Evolutionary conservation across 2,113 vertebrate species (phyloP), one percentile per base, ranked within the genome.

Genomic region (Ursus arctos): DNA sequence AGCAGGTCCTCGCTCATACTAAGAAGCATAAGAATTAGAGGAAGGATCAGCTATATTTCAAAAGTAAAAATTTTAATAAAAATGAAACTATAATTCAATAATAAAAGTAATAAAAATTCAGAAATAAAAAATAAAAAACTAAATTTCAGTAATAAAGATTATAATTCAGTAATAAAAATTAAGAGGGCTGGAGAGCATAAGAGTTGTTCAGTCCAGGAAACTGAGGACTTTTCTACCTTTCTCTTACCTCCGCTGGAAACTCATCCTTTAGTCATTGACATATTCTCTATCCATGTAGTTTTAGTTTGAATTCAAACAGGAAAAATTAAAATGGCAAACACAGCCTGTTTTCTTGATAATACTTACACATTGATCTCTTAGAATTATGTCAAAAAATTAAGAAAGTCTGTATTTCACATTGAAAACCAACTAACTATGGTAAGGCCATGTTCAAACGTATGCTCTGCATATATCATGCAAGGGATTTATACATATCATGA

Each of bases 371-470:
- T 14, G 21, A 59, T 88, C 26, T 91, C 15, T 61, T 80, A 96
- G 89, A 94, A 81, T 94, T 94, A 57, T 94, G 40, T 72, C 33
- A 80, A 47, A 96, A 88, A 65, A 61, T 63, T 84, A 81, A 88
- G 53, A 49, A 97, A 96, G 33, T 85, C 19, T 82, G 14, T 94
- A 76, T 91, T 95, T 88, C 43, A 91, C 18, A 81, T 10, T 93
- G 74, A 87, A 82, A 90, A 93, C 14, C 59, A 93, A 13, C 57
- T 85, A 89, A 47, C 21, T 53, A 65, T 76, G 59, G 51, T 55
- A 84, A 96, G n/a, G n/a, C 9, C 55, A 51, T 86, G 28, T 86
- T 96, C 57, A 95, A 80, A 77, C 53, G 19, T 95, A 51, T 86
- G 31, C 6, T 69, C 19, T 84, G 51, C n/a, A n/a, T 86, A 16